Conservation (phyloP, 2,888 invertebrate genomes). For the Biston stratarius region DNA sequence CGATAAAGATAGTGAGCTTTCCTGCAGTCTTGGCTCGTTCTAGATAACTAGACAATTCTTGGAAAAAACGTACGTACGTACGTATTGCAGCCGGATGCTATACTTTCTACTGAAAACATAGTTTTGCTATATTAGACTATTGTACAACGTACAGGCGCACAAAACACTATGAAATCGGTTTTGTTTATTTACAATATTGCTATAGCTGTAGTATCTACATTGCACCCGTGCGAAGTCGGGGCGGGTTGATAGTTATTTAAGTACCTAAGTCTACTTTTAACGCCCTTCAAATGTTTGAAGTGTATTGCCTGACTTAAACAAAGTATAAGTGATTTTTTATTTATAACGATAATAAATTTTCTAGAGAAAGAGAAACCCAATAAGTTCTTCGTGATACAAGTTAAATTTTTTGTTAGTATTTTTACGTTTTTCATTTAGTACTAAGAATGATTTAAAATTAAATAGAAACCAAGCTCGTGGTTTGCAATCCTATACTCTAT, state of each 20-base stretch:
- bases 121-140: neutral
- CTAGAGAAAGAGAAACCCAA: slow-evolving; percentile 1
- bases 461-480: neutral
- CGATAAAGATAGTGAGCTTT: slow-evolving; percentile 32
- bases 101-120: neutral
- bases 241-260: no score
- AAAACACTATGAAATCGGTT: no score
- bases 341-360: slow-evolving; percentile 13
- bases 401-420: neutral
- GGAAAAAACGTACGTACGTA: slow-evolving; percentile 16
- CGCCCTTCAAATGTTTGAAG: slow-evolving; percentile 12
- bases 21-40: slow-evolving; percentile 29
- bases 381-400: neutral
- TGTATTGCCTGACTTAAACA: slow-evolving; percentile 15
- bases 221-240: no score
- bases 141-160: no score
- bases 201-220: no score
- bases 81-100: neutral
- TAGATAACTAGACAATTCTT: slow-evolving; percentile 27
- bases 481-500: neutral
- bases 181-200: no score
- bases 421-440: neutral
- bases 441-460: neutral
- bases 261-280: neutral
- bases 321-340: slow-evolving; percentile 17